Conservation (phyloP, 2,797 vertebrate genomes). For the Rhinoraja longicauda region DNA sequence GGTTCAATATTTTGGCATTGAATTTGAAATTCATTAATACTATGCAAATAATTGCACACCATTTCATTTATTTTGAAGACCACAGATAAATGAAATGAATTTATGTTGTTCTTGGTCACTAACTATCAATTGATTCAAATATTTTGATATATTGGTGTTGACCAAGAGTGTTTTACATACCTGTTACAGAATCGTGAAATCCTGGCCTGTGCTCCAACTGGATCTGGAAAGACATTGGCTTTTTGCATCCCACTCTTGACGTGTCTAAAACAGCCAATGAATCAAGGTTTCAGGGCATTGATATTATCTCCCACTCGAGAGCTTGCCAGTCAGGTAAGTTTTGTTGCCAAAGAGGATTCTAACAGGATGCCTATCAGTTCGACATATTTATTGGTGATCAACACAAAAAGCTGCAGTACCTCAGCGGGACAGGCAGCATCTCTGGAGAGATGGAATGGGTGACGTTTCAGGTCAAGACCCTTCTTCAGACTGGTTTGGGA, state of each 20-base stretch:
- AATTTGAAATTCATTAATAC: neutral
- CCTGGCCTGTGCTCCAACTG: conserved; percentile 87
- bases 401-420: neutral
- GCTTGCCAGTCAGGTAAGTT: conserved; percentile 80
- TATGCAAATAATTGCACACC: neutral
- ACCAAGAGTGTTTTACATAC: neutral
- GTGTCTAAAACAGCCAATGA: conserved; percentile 78
- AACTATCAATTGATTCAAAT: neutral
- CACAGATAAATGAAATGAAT: neutral
- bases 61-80: neutral
- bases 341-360: neutral
- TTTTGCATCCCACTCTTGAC: conserved; percentile 84
- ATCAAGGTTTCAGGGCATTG: conserved; percentile 85
- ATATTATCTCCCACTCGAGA: conserved; percentile 89
- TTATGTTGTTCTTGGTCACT: neutral
- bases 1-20: neutral
- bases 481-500: no score
- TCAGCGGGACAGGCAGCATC: no score
- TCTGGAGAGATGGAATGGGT: no score
- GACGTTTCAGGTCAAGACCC: no score
- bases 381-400: neutral
- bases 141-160: neutral
- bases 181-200: conserved; percentile 74
- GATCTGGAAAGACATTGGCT: conserved; percentile 90
- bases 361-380: neutral